Evolutionary conservation across 2,797 vertebrate genomes (phyloP).

Genomic region (Sebastes umbrosus): DNA sequence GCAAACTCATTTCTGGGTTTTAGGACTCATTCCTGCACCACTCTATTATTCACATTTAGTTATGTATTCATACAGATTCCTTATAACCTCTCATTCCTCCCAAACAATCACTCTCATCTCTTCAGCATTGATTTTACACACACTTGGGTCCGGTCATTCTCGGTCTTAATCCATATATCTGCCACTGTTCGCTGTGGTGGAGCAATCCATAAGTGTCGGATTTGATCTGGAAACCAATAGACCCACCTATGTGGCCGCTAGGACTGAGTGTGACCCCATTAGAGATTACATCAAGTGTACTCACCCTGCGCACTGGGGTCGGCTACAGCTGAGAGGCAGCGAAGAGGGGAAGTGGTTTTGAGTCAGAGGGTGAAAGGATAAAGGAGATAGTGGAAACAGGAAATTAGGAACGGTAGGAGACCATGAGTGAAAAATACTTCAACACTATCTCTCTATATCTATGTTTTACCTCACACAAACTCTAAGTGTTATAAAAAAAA

Average conservation of each 20-base stretch:
- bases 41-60: not conserved
- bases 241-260: not conserved
- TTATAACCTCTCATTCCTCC: not conserved
- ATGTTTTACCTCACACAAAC: not conserved
- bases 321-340: slow-evolving; percentile 53
- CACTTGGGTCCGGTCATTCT: not conserved
- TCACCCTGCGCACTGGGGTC: slow-evolving; percentile 68
- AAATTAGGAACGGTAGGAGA: not conserved
- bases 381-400: not conserved
- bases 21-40: too few relatives aligned
- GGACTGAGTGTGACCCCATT: not conserved
- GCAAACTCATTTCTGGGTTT: too few relatives aligned
- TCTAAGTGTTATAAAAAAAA: too few relatives aligned
- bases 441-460: not conserved
- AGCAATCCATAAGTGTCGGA: not conserved
- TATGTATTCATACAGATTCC: not conserved
- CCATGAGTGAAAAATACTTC: not conserved
- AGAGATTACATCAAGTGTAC: slow-evolving; percentile 36
- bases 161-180: not conserved
- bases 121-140: not conserved
- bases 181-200: not conserved
- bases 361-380: slow-evolving; percentile 2
- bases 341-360: not conserved
- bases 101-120: not conserved
- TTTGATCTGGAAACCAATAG: slow-evolving; percentile 18